Evolutionary conservation across 2,888 invertebrate species (phyloP).

Genomic region (Glyphotaelius pellucidus): DNA sequence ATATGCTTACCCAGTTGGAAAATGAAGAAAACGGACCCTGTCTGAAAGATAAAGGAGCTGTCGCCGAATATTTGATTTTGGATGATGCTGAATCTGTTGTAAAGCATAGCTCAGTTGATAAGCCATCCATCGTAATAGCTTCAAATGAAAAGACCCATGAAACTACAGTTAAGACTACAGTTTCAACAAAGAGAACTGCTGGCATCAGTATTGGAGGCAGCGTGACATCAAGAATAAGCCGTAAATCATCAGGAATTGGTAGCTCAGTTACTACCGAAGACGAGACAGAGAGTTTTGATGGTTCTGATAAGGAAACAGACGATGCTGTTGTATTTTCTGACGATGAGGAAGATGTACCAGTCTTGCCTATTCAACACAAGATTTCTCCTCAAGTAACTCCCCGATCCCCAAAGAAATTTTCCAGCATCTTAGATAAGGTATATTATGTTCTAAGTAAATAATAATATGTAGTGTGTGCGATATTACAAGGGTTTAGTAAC

Average conservation of each 20-base stretch:
- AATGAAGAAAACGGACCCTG: slow-evolving; percentile 54
- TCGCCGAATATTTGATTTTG: slow-evolving; percentile 70
- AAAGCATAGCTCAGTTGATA: background rate
- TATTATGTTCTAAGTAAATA: slow-evolving; percentile 33
- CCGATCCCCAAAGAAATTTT: slow-evolving; percentile 55
- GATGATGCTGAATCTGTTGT: slow-evolving; percentile 67
- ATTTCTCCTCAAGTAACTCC: slow-evolving; percentile 66
- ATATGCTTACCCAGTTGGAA: slow-evolving; percentile 56
- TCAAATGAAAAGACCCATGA: background rate
- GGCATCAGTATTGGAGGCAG: slow-evolving; percentile 62
- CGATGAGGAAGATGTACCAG: slow-evolving; percentile 71
- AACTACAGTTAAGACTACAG: background rate
- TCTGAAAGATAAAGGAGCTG: slow-evolving; percentile 69
- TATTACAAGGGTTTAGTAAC: slow-evolving; percentile 61
- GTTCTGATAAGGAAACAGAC: slow-evolving; percentile 80
- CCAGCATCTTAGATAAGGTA: slow-evolving; percentile 57
- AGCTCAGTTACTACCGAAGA: slow-evolving; percentile 66
- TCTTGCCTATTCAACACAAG: slow-evolving; percentile 55
- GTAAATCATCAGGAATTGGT: slow-evolving; percentile 61
- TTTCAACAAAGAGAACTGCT: slow-evolving; percentile 30
- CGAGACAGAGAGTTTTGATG: slow-evolving; percentile 79
- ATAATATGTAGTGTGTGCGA: slow-evolving; percentile 29
- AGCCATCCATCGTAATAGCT: background rate
- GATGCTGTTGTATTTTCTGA: slow-evolving; percentile 80
- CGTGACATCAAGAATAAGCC: slow-evolving; percentile 48